Evolutionary conservation across 2,888 invertebrate genomes (phyloP), one percentile per base, ranked within the genome.

Genomic region (Drymonia ruficornis): DNA sequence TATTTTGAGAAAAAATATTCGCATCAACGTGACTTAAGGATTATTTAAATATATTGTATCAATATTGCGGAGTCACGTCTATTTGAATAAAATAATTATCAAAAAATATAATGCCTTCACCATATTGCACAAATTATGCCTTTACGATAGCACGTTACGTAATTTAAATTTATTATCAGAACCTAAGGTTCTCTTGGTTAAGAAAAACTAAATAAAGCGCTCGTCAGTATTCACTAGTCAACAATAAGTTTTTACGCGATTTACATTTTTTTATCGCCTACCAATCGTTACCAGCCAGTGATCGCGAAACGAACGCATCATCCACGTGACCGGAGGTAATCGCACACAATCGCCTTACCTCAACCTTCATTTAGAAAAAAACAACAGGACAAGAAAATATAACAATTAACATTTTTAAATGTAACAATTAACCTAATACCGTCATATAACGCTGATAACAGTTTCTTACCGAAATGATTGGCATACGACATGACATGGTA

Each of bases 401-500:
- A 42, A 44, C 19, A 46, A 6, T 29, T 8, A n/a, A 46, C 46
- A 15, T 46, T 64, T n/a, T 48, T 55, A 55, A 61, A 55, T 59
- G 56, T 56, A 53, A 56, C 63, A 63, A 67, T 70, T 70, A 42
- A 56, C 49, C 15, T 65, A 63, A 62, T 66, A 60, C 59, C 43
- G 47, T 49, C 50, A 55, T 62, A 53, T 59, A 57, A 56, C 71
- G 76, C 73, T 64, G 67, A 73, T 74, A 67, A 70, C 52, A 61
- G 54, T 53, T 47, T 59, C 52, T 67, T 59, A 61, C 60, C 54
- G 43, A 69, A 72, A 77, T 75, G 78, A 77, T 72, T 72, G 70
- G 62, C 64, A 73, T 73, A 67, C 65, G 67, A 74, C 72, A 76
- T 73, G 80, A 80, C 80, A 76, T 70, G 67, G 66, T 78, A 87